A percentile compares a stretch with the other conserved stretches of the same genome.
These are phyloP conservation scores for Odontamblyopus lacepedii DNA, from an alignment of 2,797 vertebrate genomes.

Conservation along the genomic window DNA sequence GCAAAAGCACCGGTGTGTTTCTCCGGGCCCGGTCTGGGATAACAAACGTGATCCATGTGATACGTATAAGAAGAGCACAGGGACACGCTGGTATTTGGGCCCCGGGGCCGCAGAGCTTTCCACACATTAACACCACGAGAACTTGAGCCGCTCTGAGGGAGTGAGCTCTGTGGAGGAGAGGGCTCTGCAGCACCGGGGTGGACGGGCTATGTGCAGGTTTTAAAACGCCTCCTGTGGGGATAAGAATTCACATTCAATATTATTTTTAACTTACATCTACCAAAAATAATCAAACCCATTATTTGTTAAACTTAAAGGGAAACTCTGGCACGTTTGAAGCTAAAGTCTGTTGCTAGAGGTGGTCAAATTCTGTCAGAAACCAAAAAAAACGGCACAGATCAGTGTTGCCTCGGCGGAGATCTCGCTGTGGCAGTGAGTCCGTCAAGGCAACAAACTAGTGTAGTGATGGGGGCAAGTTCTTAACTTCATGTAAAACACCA, in stretches of 20 bases:
- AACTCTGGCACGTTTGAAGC: too few relatives aligned
- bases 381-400: too few relatives aligned
- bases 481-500: too few relatives aligned
- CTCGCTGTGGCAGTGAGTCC: too few relatives aligned
- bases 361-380: too few relatives aligned
- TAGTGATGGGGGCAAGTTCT: too few relatives aligned
- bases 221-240: not conserved
- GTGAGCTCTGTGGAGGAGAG: not conserved
- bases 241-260: not conserved
- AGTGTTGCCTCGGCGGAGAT: too few relatives aligned
- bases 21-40: not conserved
- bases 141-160: not conserved
- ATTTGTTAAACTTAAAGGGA: too few relatives aligned
- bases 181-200: not conserved
- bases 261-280: too few relatives aligned
- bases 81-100: not conserved
- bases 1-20: not conserved
- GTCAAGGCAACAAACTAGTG: too few relatives aligned
- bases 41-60: slow-evolving; percentile 2
- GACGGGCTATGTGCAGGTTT: not conserved
- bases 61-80: not conserved
- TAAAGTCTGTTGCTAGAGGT: too few relatives aligned
- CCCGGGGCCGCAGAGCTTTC: not conserved
- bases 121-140: not conserved
- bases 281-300: too few relatives aligned